These are phyloP conservation scores for Bombus balteatus DNA, from an alignment of 1,140 invertebrate species.

Conservation along the genomic window DNA sequence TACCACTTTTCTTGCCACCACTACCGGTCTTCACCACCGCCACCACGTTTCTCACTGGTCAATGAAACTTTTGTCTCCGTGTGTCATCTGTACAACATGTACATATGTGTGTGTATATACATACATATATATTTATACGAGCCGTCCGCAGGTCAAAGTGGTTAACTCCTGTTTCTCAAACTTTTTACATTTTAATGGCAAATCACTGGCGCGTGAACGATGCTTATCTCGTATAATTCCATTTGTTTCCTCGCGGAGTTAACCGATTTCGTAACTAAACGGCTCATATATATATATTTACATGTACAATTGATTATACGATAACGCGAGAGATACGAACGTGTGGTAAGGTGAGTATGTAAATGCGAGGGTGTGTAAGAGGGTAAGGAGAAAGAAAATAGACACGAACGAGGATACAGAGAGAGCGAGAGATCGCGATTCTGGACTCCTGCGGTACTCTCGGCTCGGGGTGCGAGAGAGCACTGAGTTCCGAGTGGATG, in stretches of 20 bases:
- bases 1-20: not conserved
- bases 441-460: not conserved
- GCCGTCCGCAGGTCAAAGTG: too few relatives aligned
- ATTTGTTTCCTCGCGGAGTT: too few relatives aligned
- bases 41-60: slow-evolving; percentile 10
- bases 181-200: too few relatives aligned
- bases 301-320: too few relatives aligned
- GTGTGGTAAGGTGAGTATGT: too few relatives aligned
- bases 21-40: not conserved
- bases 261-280: too few relatives aligned
- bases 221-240: too few relatives aligned
- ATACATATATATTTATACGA: too few relatives aligned
- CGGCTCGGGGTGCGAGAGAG: slow-evolving; percentile 46
- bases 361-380: not conserved
- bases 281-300: too few relatives aligned
- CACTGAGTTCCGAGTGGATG: slow-evolving; percentile 48
- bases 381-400: not conserved
- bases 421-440: not conserved
- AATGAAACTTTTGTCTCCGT: not conserved
- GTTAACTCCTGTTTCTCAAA: too few relatives aligned
- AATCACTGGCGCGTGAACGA: too few relatives aligned
- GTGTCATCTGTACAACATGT: not conserved
- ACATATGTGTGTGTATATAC: not conserved
- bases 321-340: too few relatives aligned
- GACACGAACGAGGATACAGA: not conserved